Conservation (phyloP, 2,113 vertebrate genomes). For the Chiloscyllium plagiosum region DNA sequence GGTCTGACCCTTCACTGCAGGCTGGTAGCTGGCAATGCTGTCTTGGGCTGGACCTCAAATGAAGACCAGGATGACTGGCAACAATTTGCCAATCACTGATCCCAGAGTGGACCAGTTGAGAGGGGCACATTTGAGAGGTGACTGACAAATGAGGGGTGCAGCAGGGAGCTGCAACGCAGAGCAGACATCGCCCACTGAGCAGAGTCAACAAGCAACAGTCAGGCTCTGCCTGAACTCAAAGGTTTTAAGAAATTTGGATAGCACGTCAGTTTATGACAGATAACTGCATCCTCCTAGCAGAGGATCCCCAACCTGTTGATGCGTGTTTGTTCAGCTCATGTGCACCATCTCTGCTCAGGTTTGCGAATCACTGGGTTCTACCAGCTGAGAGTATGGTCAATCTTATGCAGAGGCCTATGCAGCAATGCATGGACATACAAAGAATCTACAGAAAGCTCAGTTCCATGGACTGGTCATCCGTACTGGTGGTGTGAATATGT, state of each 20-base stretch:
- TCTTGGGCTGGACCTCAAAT: neutral
- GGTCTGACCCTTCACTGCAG: neutral
- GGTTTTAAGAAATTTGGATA: neutral
- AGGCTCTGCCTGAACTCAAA: neutral
- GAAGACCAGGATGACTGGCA: neutral
- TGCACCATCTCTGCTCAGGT: neutral
- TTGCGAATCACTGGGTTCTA: neutral
- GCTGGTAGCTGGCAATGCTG: neutral
- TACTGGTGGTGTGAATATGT: neutral
- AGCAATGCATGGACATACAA: neutral
- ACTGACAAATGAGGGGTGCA: neutral
- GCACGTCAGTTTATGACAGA: neutral
- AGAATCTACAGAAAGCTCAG: neutral
- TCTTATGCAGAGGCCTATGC: neutral
- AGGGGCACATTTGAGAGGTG: neutral
- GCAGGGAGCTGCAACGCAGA: neutral
- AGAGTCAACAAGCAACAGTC: neutral
- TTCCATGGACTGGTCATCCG: neutral
- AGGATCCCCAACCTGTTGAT: neutral
- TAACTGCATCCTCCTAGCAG: neutral
- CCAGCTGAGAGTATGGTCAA: neutral
- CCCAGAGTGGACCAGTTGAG: neutral
- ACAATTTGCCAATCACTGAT: neutral
- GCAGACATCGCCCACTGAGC: neutral
- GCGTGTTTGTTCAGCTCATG: neutral